Conservation (phyloP, 1,140 invertebrate genomes). For the Drosophila sp. region DNA sequence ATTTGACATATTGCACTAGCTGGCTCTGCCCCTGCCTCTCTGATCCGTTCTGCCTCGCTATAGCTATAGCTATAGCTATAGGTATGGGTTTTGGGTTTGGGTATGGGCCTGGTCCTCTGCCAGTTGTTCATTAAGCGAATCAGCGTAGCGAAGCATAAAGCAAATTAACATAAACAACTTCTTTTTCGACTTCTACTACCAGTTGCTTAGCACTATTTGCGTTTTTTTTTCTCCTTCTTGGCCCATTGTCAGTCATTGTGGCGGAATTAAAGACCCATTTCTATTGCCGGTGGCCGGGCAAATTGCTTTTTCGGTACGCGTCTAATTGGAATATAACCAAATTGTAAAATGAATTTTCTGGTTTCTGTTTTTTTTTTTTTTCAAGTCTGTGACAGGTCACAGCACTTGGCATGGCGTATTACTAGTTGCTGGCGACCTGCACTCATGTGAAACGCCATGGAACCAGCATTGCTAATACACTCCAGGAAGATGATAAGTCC, state of each 20-base stretch:
- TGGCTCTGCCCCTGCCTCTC: slow-evolving; percentile 12
- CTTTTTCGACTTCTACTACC: slow-evolving; percentile 62
- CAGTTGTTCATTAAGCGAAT: slow-evolving; percentile 76
- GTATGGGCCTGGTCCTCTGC: slow-evolving; percentile 6
- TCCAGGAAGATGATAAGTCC: background rate
- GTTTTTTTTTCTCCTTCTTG: slow-evolving; percentile 23
- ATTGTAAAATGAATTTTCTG: slow-evolving; percentile 10
- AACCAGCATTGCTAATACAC: background rate
- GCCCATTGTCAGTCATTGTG: slow-evolving; percentile 48
- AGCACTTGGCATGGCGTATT: slow-evolving; percentile 13
- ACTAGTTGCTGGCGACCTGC: background rate
- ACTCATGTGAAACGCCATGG: slow-evolving; percentile 6
- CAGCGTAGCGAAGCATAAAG: slow-evolving; percentile 78
- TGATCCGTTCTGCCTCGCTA: slow-evolving; percentile 6
- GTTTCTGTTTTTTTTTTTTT: slow-evolving; percentile 37
- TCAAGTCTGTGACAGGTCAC: slow-evolving; percentile 57
- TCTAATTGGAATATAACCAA: slow-evolving; percentile 71
- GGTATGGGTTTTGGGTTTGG: background rate
- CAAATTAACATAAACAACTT: slow-evolving; percentile 81
- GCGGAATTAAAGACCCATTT: slow-evolving; percentile 78
- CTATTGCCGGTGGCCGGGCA: slow-evolving; percentile 47
- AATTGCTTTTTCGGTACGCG: slow-evolving; percentile 71
- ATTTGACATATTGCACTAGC: slow-evolving; percentile 78
- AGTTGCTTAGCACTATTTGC: slow-evolving; percentile 13
- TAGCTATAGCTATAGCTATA: no score